Evolutionary conservation across 2,113 vertebrate genomes (phyloP), one percentile per base, ranked within the genome.

Genomic region (Callipepla californica): DNA sequence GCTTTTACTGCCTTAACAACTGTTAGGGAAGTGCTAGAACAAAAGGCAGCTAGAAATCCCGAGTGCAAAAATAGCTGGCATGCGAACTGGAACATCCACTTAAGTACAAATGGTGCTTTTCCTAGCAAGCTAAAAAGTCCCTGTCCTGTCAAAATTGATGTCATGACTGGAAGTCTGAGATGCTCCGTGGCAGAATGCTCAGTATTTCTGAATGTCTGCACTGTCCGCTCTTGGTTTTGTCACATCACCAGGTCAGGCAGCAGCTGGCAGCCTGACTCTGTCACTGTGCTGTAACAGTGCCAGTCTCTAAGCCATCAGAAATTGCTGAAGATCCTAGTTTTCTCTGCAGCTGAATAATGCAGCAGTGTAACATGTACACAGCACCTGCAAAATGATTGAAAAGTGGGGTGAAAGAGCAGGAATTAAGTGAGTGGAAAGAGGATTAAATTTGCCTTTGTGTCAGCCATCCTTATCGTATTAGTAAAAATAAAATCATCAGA

Each of bases 401-500:
- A 87, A 89, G 21, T 34, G 44, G 83, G 45, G 65, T 66, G 63
- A 32, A 82, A 83, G 36, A 89, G 44, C 19, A 69, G 80, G 38
- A 80, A 74, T 58, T 40, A n/a, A 18, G 68, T 51, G 28, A 76
- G 8, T 50, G 53, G 23, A 70, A 92, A 74, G 72, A 83, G 32
- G 38, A 55, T 72, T 85, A 75, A 89, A 87, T 26, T 44, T 83
- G 34, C 44, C 47, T 87, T 80, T 75, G 28, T 72, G 61, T 61
- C 9, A 78, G 53, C 65, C 0, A 0, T 67, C 4, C 12, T 1
- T 75, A 72, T 57, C 30, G 13, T 25, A 45, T 82, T 83, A 87
- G 55, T 45, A 73, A 94, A 87, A 87, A 61, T 48, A 82, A 95
- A 92, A 88, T 26, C 8, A 34, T 67, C 22, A 44, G 44, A 68